phyloP scores from a whole-genome alignment of 2,797 vertebrate genomes.

The Coracias cyanogaster region DNA sequence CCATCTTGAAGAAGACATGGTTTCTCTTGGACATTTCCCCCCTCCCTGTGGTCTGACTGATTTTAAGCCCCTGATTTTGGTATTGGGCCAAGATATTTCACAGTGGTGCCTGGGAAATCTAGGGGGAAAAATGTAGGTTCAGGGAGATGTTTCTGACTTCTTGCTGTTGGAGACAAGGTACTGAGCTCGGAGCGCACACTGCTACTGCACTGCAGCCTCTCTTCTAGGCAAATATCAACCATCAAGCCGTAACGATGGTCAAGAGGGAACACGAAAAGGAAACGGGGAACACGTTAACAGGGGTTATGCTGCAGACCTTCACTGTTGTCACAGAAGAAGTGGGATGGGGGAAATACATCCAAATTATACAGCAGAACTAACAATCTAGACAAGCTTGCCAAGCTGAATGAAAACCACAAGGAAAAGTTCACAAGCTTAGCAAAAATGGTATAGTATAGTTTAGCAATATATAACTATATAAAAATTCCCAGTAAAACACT shows the following conservation, averaged over 20 bases:
- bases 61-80: neutral
- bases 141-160: neutral
- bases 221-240: neutral
- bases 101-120: neutral
- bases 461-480: neutral
- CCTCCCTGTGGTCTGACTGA: neutral
- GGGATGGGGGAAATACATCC: neutral
- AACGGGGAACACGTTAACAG: neutral
- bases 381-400: neutral
- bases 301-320: neutral
- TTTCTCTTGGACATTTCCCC: rapidly evolving
- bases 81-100: neutral
- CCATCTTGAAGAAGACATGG: neutral
- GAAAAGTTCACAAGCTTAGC: neutral
- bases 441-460: neutral
- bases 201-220: neutral
- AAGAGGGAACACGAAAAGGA: neutral
- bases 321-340: neutral
- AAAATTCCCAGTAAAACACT: neutral
- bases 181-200: neutral
- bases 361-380: neutral
- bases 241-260: neutral
- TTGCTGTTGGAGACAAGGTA: neutral
- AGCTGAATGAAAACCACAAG: neutral
- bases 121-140: neutral